Base-by-base conservation (phyloP, 2,797 vertebrate genomes). In the Gouania willdenowi region DNA sequence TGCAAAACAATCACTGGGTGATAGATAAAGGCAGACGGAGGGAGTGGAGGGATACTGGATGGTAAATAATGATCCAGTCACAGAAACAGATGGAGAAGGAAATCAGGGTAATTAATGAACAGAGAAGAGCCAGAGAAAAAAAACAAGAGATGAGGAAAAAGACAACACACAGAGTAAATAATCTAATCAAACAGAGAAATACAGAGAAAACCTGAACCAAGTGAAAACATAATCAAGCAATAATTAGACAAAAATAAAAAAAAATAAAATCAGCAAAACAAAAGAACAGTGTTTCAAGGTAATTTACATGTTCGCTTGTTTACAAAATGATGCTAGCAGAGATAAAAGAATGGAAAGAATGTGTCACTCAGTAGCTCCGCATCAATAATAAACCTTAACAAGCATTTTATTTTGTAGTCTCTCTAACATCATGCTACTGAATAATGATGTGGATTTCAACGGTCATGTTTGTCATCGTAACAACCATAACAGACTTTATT, bases 1-100 rank as follows among this genome's bases (percentile, higher is more conserved):
- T 40, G 26, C 2, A n/a, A 26, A 22, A 12, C 28, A 37, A 31
- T 2, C 43, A 39, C 16, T 42, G 41, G 9, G 45, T 51, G 43
- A 71, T 63, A 28, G 66, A 70, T 49, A 69, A 50, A 53, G 47
- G 66, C 21, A 28, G 24, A n/a, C 24, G 21, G 21, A 48, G 20
- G 16, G 14, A 36, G 13, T 8, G 44, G 45, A 52, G 26, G 44
- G 47, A 44, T 41, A 13, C 2, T 13, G 32, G 47, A 54, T 31
- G 15, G 52, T 72, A 72, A 74, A 77, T 67, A 76, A 76, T 67
- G 65, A 71, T 57, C 41, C 47, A 24, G 33, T 41, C 29, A 35
- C 14, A 27, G 51, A 61, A 54, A 71, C 24, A 66, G 62, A 63
- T 45, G 32, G 42, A 50, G 26, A 39, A 26, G 25, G 58, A 48